Evolutionary conservation across 2,113 vertebrate genomes (phyloP).

Genomic region (Campylorhamphus procurvoides): DNA sequence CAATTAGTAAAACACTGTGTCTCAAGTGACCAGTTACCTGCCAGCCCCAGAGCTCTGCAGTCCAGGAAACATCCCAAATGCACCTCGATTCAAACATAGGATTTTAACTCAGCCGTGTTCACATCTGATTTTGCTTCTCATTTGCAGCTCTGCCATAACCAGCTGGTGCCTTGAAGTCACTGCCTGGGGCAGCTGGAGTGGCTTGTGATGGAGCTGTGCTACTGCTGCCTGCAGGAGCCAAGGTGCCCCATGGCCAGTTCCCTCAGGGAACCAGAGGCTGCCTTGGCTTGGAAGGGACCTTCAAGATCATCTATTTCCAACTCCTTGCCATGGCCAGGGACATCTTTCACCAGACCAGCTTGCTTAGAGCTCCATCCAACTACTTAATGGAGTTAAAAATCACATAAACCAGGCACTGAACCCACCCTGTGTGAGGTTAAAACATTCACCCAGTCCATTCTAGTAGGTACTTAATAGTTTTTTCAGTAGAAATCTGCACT

Average conservation of each 20-base stretch:
- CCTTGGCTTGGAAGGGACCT: background rate
- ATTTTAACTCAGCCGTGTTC: background rate
- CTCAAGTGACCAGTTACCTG: background rate
- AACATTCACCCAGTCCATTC: background rate
- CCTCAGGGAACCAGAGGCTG: background rate
- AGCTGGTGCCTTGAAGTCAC: fast-evolving
- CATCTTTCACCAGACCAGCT: background rate
- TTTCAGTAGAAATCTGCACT: background rate
- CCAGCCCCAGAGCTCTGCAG: background rate
- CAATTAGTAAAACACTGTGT: background rate
- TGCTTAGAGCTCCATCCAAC: background rate
- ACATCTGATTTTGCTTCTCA: background rate
- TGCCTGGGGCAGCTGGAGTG: background rate
- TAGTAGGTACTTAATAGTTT: background rate
- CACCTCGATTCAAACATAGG: fast-evolving
- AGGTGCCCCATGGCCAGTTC: background rate
- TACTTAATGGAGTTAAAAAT: background rate
- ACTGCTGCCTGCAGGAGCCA: fast-evolving
- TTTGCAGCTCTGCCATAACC: background rate
- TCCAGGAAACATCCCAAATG: background rate
- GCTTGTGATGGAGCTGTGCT: background rate
- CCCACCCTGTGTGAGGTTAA: background rate
- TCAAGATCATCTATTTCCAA: background rate
- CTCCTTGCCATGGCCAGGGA: background rate
- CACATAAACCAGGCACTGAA: background rate